Conservation (phyloP, 2,797 vertebrate genomes). For the Heteromormyrus szaboi region DNA sequence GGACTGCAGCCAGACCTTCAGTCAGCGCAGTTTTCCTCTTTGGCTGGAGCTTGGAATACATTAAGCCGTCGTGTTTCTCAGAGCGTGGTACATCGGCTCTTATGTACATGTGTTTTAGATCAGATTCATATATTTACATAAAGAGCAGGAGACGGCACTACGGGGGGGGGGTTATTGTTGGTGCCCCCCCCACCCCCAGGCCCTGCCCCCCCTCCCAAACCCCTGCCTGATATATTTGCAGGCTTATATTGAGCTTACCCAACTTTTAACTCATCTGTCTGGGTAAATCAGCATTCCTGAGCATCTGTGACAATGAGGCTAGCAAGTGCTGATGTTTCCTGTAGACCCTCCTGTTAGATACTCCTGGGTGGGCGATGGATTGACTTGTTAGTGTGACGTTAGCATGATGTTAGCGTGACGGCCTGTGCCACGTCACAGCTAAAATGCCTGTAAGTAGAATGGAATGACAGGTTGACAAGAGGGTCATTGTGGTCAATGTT, state of each 20-base stretch:
- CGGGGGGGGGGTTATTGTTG: background rate
- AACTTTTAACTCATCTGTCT: background rate
- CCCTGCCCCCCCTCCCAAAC: background rate
- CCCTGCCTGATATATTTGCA: background rate
- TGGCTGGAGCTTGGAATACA: background rate
- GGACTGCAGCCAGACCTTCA: constrained; percentile 11
- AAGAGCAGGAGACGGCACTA: background rate
- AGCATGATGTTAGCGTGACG: background rate
- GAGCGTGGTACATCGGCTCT: background rate
- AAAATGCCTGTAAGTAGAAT: background rate
- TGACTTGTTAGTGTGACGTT: background rate
- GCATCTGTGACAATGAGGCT: background rate
- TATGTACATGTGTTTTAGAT: constrained; percentile 5
- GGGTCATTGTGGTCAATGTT: background rate
- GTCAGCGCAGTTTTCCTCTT: constrained; percentile 1
- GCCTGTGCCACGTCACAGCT: background rate
- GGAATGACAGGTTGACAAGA: background rate
- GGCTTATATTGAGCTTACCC: background rate
- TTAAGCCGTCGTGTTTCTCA: background rate
- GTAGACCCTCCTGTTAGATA: background rate
- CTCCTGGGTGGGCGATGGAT: background rate
- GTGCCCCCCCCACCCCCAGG: background rate
- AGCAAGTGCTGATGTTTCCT: background rate
- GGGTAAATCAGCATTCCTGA: background rate
- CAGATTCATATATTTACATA: constrained; percentile 3